phyloP scores from a whole-genome alignment of 2,797 vertebrate genomes.

The Oryzias dopingdopingensis region DNA sequence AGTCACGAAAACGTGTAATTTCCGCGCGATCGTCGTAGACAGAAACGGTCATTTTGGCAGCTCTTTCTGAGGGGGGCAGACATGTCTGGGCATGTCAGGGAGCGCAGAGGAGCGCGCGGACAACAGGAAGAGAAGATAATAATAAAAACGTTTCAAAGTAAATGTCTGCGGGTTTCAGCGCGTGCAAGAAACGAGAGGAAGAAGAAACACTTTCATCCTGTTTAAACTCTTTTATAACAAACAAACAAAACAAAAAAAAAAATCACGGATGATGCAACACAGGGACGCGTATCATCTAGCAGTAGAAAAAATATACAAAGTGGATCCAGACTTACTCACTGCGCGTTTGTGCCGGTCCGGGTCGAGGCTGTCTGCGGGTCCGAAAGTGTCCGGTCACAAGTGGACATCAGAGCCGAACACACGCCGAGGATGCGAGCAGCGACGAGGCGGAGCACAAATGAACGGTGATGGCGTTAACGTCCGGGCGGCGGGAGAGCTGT shows the following conservation, averaged over 20 bases:
- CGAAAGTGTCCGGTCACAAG: constrained; percentile 18
- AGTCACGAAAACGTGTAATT: too few relatives aligned
- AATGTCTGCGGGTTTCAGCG: too few relatives aligned
- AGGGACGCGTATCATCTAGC: neutral
- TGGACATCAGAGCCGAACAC: constrained; percentile 54
- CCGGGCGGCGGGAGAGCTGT: constrained; percentile 8
- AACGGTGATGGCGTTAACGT: constrained; percentile 11
- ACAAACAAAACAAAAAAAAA: too few relatives aligned
- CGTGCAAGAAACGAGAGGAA: too few relatives aligned
- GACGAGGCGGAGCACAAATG: constrained; percentile 2
- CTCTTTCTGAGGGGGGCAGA: neutral
- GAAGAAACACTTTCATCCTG: too few relatives aligned
- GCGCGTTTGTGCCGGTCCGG: constrained; percentile 45
- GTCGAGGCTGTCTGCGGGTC: constrained; percentile 44
- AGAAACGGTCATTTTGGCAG: too few relatives aligned
- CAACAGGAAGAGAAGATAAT: neutral
- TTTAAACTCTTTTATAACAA: too few relatives aligned
- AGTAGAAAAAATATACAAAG: neutral
- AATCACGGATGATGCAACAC: too few relatives aligned
- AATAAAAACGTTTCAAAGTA: neutral
- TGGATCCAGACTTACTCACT: constrained; percentile 23
- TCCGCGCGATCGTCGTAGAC: too few relatives aligned
- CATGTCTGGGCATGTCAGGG: constrained; percentile 20
- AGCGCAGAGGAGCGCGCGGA: neutral
- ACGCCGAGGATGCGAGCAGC: constrained; percentile 8